Conservation (phyloP, 2,888 invertebrate genomes). For the Dynastes tityus region DNA sequence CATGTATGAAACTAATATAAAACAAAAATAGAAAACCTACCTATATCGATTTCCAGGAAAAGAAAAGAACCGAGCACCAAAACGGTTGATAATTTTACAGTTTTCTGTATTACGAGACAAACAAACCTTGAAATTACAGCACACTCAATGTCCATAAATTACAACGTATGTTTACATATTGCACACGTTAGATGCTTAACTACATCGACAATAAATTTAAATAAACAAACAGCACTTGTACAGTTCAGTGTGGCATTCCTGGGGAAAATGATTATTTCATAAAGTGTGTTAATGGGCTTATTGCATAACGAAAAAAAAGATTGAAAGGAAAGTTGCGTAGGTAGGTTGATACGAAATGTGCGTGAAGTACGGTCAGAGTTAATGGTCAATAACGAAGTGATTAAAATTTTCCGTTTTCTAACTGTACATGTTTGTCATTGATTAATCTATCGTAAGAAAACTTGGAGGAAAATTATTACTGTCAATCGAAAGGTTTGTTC, state of each 20-base stretch:
- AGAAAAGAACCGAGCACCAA: no score
- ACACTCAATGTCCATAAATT: neutral
- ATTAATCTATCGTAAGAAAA: neutral
- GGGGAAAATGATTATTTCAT: neutral
- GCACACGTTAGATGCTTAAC: neutral
- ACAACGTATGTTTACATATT: neutral
- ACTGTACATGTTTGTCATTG: neutral
- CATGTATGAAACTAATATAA: no score
- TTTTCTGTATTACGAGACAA: no score
- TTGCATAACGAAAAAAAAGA: neutral
- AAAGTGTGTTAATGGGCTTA: neutral
- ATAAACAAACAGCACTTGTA: constrained; percentile 32
- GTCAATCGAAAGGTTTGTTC: no score
- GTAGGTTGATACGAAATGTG: neutral
- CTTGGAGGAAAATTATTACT: neutral
- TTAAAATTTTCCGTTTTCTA: constrained; percentile 25
- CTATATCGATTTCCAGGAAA: no score
- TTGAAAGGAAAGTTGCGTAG: neutral
- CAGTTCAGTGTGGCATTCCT: neutral
- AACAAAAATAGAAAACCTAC: no score
- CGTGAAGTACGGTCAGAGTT: neutral
- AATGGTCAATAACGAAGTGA: neutral
- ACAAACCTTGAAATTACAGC: constrained; percentile 21
- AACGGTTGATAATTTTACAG: no score
- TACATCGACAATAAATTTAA: constrained; percentile 4